Evolutionary conservation across 2,113 vertebrate genomes (phyloP).

Genomic region (Esox niger): DNA sequence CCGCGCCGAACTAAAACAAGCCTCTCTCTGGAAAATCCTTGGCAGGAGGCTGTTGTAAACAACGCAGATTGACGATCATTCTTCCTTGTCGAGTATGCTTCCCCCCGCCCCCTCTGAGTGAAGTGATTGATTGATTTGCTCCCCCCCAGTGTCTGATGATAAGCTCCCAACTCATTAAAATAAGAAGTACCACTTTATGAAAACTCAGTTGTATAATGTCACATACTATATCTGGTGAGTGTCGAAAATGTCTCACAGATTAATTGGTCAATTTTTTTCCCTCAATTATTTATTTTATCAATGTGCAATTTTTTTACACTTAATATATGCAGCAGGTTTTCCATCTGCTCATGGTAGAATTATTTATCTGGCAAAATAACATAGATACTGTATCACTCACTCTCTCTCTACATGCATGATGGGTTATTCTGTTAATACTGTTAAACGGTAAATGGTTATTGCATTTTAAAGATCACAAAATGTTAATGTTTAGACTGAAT

Average conservation of each 20-base stretch:
- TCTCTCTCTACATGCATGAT: too few species aligned
- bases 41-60: conserved; percentile 59
- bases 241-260: background rate
- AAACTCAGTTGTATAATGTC: conserved; percentile 52
- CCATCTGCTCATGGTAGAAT: too few species aligned
- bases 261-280: too few species aligned
- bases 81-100: conserved; percentile 41
- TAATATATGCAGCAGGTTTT: too few species aligned
- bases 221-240: conserved; percentile 33
- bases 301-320: too few species aligned
- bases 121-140: conserved; percentile 69
- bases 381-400: too few species aligned
- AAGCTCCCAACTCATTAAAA: conserved; percentile 68
- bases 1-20: conserved; percentile 62
- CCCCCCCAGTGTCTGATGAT: conserved; percentile 65
- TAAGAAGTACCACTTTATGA: conserved; percentile 44
- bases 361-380: too few species aligned
- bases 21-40: conserved; percentile 64
- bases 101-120: conserved; percentile 6
- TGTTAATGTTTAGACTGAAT: too few species aligned
- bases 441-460: too few species aligned
- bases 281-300: too few species aligned
- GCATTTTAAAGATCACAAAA: too few species aligned
- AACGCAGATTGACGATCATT: conserved; percentile 46
- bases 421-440: too few species aligned